Percentiles rank a stretch among this genome's conserved stretches.
These are phyloP conservation scores for Pteruthius melanotis DNA, from an alignment of 2,113 vertebrate species.

Conservation along the genomic window DNA sequence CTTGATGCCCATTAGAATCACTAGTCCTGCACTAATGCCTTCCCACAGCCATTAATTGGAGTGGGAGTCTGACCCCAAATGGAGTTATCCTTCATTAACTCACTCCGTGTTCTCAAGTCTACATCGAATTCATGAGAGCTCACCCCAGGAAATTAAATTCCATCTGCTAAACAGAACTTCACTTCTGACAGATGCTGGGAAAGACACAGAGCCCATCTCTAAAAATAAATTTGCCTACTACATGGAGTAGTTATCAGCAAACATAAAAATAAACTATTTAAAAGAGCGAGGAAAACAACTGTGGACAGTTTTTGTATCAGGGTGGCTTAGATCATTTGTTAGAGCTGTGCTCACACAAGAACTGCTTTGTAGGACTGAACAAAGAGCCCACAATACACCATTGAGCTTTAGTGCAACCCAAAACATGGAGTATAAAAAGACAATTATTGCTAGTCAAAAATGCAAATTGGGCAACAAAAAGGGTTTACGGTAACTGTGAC, in stretches of 20 bases:
- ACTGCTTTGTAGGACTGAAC: slow-evolving; percentile 52
- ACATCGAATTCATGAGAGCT: background rate
- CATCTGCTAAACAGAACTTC: background rate
- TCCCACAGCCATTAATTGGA: background rate
- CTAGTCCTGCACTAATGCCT: background rate
- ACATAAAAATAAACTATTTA: slow-evolving; percentile 18
- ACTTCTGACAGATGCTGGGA: background rate
- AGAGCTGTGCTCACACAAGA: slow-evolving; percentile 51
- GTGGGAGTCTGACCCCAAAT: background rate
- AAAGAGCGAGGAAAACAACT: slow-evolving; percentile 29
- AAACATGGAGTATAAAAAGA: slow-evolving; percentile 7
- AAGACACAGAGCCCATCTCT: background rate
- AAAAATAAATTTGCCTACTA: background rate
- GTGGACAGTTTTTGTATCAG: slow-evolving; percentile 6
- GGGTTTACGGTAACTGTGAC: background rate
- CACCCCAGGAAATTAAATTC: background rate
- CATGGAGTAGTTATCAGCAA: background rate
- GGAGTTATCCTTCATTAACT: background rate
- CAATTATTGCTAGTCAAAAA: slow-evolving; percentile 22
- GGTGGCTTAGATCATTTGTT: slow-evolving; percentile 9
- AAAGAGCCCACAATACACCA: slow-evolving; percentile 53
- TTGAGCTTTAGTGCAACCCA: slow-evolving; percentile 22
- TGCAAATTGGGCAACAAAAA: background rate
- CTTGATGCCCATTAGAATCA: background rate
- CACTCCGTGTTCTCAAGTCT: background rate